These are phyloP conservation scores for Seriola aureovittata DNA, from an alignment of 2,113 vertebrate species.

Conservation along the genomic window DNA sequence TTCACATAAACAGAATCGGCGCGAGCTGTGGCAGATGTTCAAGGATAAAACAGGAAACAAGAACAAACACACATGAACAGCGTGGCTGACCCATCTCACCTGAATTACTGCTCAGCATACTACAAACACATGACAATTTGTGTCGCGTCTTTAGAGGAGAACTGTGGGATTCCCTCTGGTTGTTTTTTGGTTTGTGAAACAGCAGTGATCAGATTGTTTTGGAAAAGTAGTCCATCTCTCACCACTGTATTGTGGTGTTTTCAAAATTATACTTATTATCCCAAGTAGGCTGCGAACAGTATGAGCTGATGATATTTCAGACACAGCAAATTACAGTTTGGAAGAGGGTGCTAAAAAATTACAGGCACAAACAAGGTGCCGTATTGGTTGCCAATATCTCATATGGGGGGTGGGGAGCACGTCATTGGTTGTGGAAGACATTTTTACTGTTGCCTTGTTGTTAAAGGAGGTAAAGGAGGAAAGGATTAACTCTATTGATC, in stretches of 20 bases:
- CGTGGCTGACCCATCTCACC: not conserved
- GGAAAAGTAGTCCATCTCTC: not conserved
- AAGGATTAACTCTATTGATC: constrained; percentile 55
- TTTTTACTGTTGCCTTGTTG: constrained; percentile 20
- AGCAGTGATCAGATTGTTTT: not conserved
- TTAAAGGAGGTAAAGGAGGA: constrained; percentile 9
- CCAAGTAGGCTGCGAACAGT: not conserved
- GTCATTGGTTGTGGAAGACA: constrained; percentile 2
- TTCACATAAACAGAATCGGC: not conserved
- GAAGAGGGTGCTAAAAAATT: not conserved
- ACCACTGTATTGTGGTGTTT: not conserved
- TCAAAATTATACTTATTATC: constrained; percentile 14
- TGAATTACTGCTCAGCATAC: not conserved
- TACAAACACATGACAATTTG: not conserved
- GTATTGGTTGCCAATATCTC: constrained; percentile 10
- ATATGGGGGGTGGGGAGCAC: not conserved
- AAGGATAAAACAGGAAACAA: not conserved
- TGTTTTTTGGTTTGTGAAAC: not conserved
- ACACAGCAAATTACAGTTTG: constrained; percentile 1
- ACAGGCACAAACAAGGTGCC: not conserved
- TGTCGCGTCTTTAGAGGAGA: not conserved
- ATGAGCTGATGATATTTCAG: constrained; percentile 9
- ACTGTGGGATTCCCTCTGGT: not conserved
- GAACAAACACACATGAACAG: not conserved
- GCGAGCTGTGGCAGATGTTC: not conserved